phyloP scores from a whole-genome alignment of 2,888 invertebrate species.

The Mythimna vitellina region DNA sequence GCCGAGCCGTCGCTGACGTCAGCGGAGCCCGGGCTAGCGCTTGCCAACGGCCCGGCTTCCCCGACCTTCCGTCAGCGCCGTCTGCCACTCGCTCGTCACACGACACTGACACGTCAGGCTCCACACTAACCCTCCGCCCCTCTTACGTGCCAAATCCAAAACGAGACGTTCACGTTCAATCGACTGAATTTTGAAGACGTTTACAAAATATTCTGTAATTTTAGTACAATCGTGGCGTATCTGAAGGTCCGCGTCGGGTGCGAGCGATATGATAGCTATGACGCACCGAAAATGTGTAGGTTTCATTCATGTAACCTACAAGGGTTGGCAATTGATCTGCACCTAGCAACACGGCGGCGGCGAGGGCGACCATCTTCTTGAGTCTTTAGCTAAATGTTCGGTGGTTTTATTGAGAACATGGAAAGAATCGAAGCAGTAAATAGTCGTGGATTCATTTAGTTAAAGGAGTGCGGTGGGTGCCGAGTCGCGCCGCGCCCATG shows the following conservation, averaged over 20 bases:
- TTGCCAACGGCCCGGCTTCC: conserved; percentile 85
- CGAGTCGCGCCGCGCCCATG: conserved; percentile 89
- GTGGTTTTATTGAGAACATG: conserved; percentile 81
- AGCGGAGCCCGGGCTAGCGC: conserved; percentile 86
- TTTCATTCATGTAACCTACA: conserved; percentile 88
- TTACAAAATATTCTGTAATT: conserved; percentile 60
- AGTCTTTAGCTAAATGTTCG: conserved; percentile 78
- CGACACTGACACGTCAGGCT: conserved; percentile 83
- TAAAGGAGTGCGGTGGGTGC: conserved; percentile 82
- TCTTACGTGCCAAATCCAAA: conserved; percentile 83
- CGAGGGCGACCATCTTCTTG: conserved; percentile 76
- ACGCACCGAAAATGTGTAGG: conserved; percentile 81
- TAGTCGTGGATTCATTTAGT: conserved; percentile 86
- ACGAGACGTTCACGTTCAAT: conserved; percentile 68
- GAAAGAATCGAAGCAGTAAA: conserved; percentile 79
- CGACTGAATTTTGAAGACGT: conserved; percentile 63
- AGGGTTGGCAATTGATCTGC: conserved; percentile 83
- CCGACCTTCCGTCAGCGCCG: conserved; percentile 88
- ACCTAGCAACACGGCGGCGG: conserved; percentile 85
- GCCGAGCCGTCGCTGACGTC: conserved; percentile 89
- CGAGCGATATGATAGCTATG: conserved; percentile 74
- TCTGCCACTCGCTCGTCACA: conserved; percentile 82
- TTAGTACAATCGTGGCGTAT: conserved; percentile 50
- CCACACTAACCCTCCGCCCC: conserved; percentile 82
- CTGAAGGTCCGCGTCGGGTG: conserved; percentile 59